These are phyloP conservation scores for Eueides isabella DNA, from an alignment of 1,140 invertebrate species.

Conservation along the genomic window DNA sequence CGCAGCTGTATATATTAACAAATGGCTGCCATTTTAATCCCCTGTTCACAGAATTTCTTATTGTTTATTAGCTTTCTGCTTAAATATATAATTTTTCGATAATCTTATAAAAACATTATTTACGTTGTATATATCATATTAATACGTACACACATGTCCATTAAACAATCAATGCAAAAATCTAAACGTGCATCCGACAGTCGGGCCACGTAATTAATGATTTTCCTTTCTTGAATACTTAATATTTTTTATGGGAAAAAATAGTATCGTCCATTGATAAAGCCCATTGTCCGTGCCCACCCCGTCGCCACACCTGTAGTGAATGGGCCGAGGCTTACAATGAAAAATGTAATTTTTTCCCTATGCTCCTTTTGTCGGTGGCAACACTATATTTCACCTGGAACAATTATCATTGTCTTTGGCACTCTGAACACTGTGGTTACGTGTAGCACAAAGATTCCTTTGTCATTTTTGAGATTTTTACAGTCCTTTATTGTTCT, in stretches of 20 bases:
- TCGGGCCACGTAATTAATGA: conserved; percentile 39
- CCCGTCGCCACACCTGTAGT: conserved; percentile 70
- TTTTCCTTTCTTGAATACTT: conserved; percentile 29
- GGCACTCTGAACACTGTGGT: conserved; percentile 69
- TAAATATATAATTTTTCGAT: neutral
- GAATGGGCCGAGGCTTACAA: conserved; percentile 69
- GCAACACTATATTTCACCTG: conserved; percentile 79
- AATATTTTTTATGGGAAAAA: conserved; percentile 58
- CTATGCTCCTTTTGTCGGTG: conserved; percentile 72
- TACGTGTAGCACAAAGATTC: conserved; percentile 52
- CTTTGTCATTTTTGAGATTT: conserved; percentile 62
- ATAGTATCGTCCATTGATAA: conserved; percentile 74
- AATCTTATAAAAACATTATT: neutral
- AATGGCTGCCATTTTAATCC: conserved; percentile 47
- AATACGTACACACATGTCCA: neutral
- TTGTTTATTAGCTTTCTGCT: conserved; percentile 31
- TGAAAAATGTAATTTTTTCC: conserved; percentile 73
- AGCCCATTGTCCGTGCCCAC: conserved; percentile 67
- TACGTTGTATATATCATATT: neutral
- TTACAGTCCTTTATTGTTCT: conserved; percentile 47
- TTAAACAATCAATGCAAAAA: conserved; percentile 25
- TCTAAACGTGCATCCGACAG: conserved; percentile 29
- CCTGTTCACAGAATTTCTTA: conserved; percentile 36
- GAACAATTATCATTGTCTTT: conserved; percentile 82
- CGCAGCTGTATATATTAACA: conserved; percentile 64